A percentile compares a stretch with the other conserved stretches of the same genome.
Conservation (phyloP, 2,888 invertebrate genomes). For the Pterostichus niger region DNA sequence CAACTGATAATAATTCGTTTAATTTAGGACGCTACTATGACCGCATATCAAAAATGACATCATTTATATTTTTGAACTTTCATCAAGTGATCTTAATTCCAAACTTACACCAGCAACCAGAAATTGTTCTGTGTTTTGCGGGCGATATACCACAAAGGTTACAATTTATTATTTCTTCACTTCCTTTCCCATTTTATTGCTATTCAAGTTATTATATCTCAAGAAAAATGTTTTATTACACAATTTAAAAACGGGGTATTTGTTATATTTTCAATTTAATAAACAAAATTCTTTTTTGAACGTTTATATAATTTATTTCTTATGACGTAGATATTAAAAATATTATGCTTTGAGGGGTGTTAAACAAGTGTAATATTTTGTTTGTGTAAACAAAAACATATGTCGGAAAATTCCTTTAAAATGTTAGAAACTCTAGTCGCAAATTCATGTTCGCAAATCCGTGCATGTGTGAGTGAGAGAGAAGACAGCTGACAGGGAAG, state of each 20-base stretch:
- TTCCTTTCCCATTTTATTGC: too few relatives aligned
- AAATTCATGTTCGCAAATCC: conserved; percentile 30
- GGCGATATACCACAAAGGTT: not conserved
- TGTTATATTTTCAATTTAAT: too few relatives aligned
- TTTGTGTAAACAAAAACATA: conserved; percentile 30
- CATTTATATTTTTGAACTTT: conserved; percentile 32
- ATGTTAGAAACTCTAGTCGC: conserved; percentile 23
- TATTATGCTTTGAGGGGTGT: too few relatives aligned
- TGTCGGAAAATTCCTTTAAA: conserved; percentile 16
- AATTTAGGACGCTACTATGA: conserved; percentile 22
- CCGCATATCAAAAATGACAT: conserved; percentile 18
- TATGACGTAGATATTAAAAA: too few relatives aligned
- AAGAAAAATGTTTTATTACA: too few relatives aligned
- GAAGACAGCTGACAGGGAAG: conserved; percentile 53
- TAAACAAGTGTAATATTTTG: conserved; percentile 9
- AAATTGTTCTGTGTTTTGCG: not conserved
- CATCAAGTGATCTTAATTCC: conserved; percentile 4
- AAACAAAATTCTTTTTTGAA: too few relatives aligned
- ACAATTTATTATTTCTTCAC: not conserved
- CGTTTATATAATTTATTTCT: too few relatives aligned
- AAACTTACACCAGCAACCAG: conserved; percentile 8
- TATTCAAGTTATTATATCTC: too few relatives aligned
- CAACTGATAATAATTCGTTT: conserved; percentile 16
- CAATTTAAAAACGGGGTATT: too few relatives aligned
- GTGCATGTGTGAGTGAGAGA: conserved; percentile 38